A percentile compares a stretch with the other conserved stretches of the same genome.
phyloP scores from a whole-genome alignment of 92 coral and sea anemone species.

The Epizoanthus rinbou region DNA sequence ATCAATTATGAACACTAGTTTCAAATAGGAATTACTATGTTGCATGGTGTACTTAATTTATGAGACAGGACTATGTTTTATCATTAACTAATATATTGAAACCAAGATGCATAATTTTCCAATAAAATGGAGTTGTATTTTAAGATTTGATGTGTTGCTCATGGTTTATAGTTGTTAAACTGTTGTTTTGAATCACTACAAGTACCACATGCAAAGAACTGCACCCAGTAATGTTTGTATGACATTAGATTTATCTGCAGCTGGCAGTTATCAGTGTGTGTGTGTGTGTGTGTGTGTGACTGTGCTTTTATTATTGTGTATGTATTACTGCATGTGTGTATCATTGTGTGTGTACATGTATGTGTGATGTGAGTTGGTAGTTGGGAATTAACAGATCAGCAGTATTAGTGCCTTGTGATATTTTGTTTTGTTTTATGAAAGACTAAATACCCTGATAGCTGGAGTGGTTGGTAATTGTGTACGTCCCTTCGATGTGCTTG shows the following conservation, averaged over 20 bases:
- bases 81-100: constrained; percentile 41
- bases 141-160: constrained; percentile 2
- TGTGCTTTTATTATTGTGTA: too few relatives aligned
- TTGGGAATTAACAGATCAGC: too few relatives aligned
- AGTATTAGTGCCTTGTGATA: too few relatives aligned
- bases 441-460: too few relatives aligned
- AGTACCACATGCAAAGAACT: constrained; percentile 1
- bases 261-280: not conserved
- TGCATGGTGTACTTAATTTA: constrained; percentile 20
- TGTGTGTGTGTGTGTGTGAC: not conserved
- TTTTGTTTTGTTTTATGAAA: too few relatives aligned
- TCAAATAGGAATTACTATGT: constrained; percentile 23
- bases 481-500: too few relatives aligned
- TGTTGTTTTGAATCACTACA: not conserved
- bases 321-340: too few relatives aligned
- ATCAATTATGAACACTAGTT: constrained; percentile 3
- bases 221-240: not conserved
- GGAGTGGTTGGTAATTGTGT: too few relatives aligned
- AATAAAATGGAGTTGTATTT: constrained; percentile 45
- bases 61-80: constrained; percentile 27
- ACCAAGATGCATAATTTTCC: constrained; percentile 36
- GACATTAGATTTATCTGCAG: not conserved
- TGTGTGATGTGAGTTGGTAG: too few relatives aligned
- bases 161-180: not conserved
- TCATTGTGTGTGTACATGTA: too few relatives aligned